These are phyloP conservation scores for Elymnias hypermnestra DNA, from an alignment of 1,140 invertebrate genomes.

Conservation along the genomic window DNA sequence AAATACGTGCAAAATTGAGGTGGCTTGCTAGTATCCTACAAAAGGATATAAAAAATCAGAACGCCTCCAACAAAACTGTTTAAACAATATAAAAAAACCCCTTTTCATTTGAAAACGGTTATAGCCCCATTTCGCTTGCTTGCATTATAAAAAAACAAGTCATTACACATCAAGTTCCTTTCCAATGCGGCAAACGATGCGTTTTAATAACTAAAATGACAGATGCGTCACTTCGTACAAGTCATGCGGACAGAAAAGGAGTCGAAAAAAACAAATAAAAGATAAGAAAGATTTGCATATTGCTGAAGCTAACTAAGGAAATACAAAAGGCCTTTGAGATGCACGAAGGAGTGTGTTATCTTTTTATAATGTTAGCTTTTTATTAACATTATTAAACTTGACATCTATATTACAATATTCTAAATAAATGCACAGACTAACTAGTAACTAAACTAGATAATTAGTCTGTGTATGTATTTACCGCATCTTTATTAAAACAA, in stretches of 20 bases:
- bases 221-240: conserved; percentile 50
- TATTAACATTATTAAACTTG: no score
- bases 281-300: conserved; percentile 58
- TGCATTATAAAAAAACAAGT: conserved; percentile 31
- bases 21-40: no score
- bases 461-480: no score
- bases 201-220: conserved; percentile 64
- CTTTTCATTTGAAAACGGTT: not conserved
- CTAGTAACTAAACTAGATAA: no score
- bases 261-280: conserved; percentile 34
- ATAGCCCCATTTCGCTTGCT: conserved; percentile 5
- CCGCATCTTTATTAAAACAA: no score
- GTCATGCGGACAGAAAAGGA: conserved; percentile 19
- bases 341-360: conserved; percentile 29
- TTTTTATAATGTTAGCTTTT: conserved; percentile 30
- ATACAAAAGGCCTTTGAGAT: conserved; percentile 35
- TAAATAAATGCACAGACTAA: no score
- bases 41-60: no score
- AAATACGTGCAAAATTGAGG: no score
- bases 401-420: no score
- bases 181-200: conserved; percentile 37
- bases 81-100: not conserved
- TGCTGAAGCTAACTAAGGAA: conserved; percentile 40
- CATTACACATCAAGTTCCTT: conserved; percentile 33
- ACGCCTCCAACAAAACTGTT: no score